Evolutionary conservation across 2,113 vertebrate genomes (phyloP).

Genomic region (Brachypodius melanocephalos): DNA sequence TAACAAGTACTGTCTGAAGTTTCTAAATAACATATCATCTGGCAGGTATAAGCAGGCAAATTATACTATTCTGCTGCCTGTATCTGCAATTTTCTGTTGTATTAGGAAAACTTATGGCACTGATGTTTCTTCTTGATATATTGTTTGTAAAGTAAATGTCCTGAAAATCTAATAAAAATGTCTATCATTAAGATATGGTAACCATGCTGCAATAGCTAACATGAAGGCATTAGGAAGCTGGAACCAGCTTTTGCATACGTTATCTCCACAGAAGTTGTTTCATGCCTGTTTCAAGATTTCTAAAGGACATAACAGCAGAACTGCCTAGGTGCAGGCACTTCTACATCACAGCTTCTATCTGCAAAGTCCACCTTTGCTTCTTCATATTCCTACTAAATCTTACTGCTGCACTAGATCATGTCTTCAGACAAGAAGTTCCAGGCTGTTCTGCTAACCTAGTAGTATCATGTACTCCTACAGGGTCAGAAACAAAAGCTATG

Average conservation of each 20-base stretch:
- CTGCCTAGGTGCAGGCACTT: neutral
- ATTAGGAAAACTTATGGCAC: neutral
- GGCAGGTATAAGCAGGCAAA: neutral
- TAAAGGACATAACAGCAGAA: neutral
- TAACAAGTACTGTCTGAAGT: neutral
- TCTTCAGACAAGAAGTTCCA: neutral
- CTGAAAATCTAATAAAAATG: neutral
- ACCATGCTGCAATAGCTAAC: neutral
- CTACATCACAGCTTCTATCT: neutral
- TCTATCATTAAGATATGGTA: neutral
- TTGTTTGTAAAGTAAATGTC: neutral
- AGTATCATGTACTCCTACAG: neutral
- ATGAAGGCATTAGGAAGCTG: neutral
- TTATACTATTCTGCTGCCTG: neutral
- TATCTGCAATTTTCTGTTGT: neutral
- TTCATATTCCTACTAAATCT: neutral
- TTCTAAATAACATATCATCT: neutral
- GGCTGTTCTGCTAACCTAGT: neutral
- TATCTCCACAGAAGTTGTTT: neutral
- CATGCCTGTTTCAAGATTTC: neutral
- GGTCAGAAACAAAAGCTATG: neutral
- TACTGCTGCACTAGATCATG: neutral
- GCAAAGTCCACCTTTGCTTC: neutral
- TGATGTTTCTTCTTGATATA: neutral
- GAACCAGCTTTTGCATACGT: neutral